Percentiles rank a stretch among this genome's conserved stretches.
phyloP scores from a whole-genome alignment of 2,113 vertebrate species.

The Pitta sordida region DNA sequence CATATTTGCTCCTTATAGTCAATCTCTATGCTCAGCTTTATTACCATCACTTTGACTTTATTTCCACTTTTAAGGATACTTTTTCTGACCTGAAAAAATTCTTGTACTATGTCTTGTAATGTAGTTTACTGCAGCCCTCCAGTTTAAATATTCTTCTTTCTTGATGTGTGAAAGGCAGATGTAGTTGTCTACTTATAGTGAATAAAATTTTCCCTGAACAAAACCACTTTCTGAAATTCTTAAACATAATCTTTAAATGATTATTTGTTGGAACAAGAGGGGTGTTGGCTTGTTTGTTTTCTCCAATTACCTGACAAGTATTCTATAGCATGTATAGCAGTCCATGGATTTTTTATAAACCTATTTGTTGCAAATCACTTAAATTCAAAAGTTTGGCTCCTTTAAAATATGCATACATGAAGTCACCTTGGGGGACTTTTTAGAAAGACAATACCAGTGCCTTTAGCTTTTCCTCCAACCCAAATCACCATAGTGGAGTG shows the following conservation, averaged over 20 bases:
- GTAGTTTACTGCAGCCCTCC: background rate
- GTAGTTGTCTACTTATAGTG: background rate
- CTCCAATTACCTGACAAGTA: background rate
- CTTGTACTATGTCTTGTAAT: background rate
- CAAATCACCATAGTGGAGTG: background rate
- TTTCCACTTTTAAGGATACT: constrained; percentile 8
- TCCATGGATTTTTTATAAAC: background rate
- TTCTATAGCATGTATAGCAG: background rate
- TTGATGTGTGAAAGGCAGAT: background rate
- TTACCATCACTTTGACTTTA: background rate
- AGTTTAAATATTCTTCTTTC: constrained; percentile 1
- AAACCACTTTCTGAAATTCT: background rate
- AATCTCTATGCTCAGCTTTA: background rate
- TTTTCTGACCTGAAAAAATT: constrained; percentile 31
- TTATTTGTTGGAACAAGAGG: background rate
- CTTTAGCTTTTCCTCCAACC: background rate
- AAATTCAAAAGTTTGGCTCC: background rate
- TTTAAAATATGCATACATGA: background rate
- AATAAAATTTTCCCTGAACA: background rate
- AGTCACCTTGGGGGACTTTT: background rate
- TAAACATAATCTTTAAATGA: background rate
- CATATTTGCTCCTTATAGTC: background rate
- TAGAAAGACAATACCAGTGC: background rate
- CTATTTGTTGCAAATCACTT: background rate
- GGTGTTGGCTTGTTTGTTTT: background rate